Conservation (phyloP, 2,797 vertebrate genomes). For the Lepus townsendii region DNA sequence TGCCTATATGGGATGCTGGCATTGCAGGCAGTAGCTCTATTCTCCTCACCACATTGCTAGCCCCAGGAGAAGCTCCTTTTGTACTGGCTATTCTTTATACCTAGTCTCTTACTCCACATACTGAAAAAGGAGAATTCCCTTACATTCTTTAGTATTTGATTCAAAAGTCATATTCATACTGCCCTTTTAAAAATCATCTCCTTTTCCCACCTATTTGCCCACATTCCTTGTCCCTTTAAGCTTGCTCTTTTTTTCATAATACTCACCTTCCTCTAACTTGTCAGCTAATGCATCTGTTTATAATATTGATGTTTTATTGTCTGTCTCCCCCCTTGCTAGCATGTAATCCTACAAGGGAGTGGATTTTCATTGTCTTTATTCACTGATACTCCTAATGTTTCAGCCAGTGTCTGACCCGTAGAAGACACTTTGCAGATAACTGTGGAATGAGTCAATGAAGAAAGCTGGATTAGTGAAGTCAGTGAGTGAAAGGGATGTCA, state of each 20-base stretch:
- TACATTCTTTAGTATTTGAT: neutral
- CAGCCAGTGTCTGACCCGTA: neutral
- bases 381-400: neutral
- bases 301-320: neutral
- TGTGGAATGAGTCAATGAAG: constrained; percentile 6
- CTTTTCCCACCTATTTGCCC: neutral
- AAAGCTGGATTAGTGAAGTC: neutral
- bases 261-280: neutral
- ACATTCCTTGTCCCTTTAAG: no score
- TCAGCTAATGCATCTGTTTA: neutral
- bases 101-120: neutral
- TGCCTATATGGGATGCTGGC: no score
- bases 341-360: neutral
- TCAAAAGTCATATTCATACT: neutral
- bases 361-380: neutral
- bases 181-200: neutral
- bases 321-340: neutral
- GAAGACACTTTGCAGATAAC: neutral
- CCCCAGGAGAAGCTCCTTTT: neutral
- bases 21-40: no score
- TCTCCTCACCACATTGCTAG: no score
- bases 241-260: neutral
- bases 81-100: neutral
- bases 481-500: neutral
- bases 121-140: neutral